Base-by-base conservation (phyloP, 2,888 invertebrate genomes). In the Orthonychiurus folsomi region DNA sequence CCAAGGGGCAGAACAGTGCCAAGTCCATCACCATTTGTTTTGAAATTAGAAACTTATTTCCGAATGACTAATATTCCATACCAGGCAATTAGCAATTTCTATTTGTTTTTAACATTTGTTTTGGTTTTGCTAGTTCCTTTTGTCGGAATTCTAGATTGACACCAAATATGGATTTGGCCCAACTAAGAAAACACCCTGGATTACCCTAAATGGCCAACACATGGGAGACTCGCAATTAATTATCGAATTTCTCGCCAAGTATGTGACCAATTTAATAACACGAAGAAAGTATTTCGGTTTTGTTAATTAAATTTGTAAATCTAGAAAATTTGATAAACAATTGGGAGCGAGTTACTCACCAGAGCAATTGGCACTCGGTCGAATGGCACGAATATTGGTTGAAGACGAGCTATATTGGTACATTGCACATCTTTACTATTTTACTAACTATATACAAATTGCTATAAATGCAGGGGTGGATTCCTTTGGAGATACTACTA, bases 21-120 rank as follows among this genome's bases (percentile, higher is more conserved):
- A n/a, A 66, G 63, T 50, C 23, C 56, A 12, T 64, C 64, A 2
- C 68, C 68, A 0, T 69, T 64, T 60, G 66, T 65, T 5, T 48
- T 69, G 24, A 69, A 69, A 56, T 25, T 69, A 50, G 68, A 69
- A 61, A 66, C 66, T 2, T 69, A 61, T 50, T 47, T 66, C 15
- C 56, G 68, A 53, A 60, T 66, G 37, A 53, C 63, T 3, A 64
- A 66, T 25, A 65, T 69, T 56, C 61, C 62, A 21, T 69, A 68
- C 28, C 56, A 65, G 47, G 65, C 66, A 60, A n/a, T 56, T 3
- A 55, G 26, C 3, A 27, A 1, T 21, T 54, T 50, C 27, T 25
- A 18, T 52, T 37, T 23, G 26, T n/a, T n/a, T n/a, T n/a, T n/a
- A n/a, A n/a, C n/a, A n/a, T n/a, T n/a, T n/a, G n/a, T n/a, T n/a